Evolutionary conservation across 2,797 vertebrate genomes (phyloP).

Genomic region (Argyrosomus regius): DNA sequence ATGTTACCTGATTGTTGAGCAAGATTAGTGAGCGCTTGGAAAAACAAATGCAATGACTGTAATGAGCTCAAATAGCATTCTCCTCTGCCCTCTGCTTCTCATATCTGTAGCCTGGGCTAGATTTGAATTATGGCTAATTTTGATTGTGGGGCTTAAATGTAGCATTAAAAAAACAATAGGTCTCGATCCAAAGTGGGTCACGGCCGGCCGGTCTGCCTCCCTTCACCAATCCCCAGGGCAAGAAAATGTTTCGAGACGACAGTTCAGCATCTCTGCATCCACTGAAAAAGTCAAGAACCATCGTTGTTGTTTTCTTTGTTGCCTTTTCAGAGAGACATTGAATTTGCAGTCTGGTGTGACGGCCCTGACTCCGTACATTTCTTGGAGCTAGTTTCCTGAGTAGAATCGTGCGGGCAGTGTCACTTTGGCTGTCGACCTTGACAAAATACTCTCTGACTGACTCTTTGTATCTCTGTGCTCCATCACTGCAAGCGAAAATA

Average conservation of each 20-base stretch:
- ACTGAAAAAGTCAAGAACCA: slow-evolving; percentile 13
- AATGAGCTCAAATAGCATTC: no score
- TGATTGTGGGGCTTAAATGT: slow-evolving; percentile 2
- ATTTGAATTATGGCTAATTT: slow-evolving; percentile 2
- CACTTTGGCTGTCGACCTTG: slow-evolving; percentile 18
- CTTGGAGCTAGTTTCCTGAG: neutral
- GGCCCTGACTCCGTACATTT: neutral
- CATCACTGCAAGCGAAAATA: neutral
- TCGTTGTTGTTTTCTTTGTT: neutral
- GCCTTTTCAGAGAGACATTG: slow-evolving; percentile 1
- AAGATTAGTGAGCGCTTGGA: neutral
- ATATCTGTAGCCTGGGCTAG: neutral
- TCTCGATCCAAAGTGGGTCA: slow-evolving; percentile 45
- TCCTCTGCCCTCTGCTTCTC: neutral
- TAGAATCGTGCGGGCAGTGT: neutral
- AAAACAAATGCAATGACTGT: neutral
- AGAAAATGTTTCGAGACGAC: slow-evolving; percentile 12
- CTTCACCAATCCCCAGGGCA: slow-evolving; percentile 7
- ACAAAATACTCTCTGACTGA: slow-evolving; percentile 22
- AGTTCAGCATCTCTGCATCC: neutral
- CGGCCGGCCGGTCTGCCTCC: neutral
- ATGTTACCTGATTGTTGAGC: neutral
- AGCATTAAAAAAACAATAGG: slow-evolving; percentile 18
- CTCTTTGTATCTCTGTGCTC: slow-evolving; percentile 21
- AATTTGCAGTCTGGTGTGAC: slow-evolving; percentile 17